Evolutionary conservation across 2,888 invertebrate species (phyloP), one percentile per base, ranked within the genome.

Genomic region (Myopa testacea): DNA sequence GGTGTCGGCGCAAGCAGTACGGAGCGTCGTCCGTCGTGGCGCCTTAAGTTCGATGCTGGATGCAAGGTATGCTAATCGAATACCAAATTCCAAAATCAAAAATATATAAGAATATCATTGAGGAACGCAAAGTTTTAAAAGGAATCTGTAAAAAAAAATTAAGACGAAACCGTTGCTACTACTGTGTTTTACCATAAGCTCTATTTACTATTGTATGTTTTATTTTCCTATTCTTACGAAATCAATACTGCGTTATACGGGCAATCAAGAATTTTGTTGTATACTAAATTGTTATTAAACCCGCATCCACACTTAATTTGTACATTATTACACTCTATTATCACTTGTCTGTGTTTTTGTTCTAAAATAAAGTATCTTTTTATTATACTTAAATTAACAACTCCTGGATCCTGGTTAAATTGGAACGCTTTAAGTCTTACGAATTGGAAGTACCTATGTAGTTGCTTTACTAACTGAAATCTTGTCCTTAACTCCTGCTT

Each of bases 21-120:
- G 55, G 96, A 96, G 90, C 93, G 96, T 84, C 93, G 96, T 87
- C 96, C 97, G 63, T 96, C 96, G 84, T 97, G 97, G 97, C 93
- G 96, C 89, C 92, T 97, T 86, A 93, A 95, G 89, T 94, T 96
- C 90, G 96, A 96, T 92, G 95, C 95, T 90, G 92, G 94, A 90
- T 95, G 95, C 91, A 97, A 96, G 95, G 96, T 96, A 92, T 86
- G 87, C 86, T 75, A 65, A 84, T 82, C 78, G 81, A 80, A 79
- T 69, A 65, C 58, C 40, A 55, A 73, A 58, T 79, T 71, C 80
- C 77, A 78, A 80, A 78, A 76, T 77, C 65, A 75, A 77, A 78
- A 78, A 16, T 58, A 26, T 71, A 26, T 45, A 69, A 38, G 26
- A 60, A 50, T 50, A n/a, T 71, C 19, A 16, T 65, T 45, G 52